phyloP scores from a whole-genome alignment of 2,888 invertebrate species.

The Pristionchus mayeri region DNA sequence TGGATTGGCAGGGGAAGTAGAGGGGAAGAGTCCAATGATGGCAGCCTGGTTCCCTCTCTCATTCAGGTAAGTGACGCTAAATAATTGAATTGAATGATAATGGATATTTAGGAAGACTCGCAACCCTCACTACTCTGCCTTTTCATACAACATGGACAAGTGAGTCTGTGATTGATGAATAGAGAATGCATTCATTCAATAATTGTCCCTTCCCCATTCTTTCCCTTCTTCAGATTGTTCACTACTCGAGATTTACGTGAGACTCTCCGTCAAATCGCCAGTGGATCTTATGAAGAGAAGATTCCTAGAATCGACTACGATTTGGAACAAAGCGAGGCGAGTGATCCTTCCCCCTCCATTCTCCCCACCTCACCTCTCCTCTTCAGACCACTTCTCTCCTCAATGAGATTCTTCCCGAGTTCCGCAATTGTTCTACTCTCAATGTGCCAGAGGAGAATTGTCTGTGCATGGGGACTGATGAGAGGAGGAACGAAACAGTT shows the following conservation, averaged over 20 bases:
- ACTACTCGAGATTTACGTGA: slow-evolving; percentile 44
- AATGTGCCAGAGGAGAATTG: slow-evolving; percentile 25
- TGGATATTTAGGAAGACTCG: neutral
- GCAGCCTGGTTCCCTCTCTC: slow-evolving; percentile 39
- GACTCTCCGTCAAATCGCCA: neutral
- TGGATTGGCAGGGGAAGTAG: neutral
- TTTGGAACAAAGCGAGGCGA: slow-evolving; percentile 32
- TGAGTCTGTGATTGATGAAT: neutral
- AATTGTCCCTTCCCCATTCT: neutral
- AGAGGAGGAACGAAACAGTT: slow-evolving; percentile 25
- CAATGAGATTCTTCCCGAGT: slow-evolving; percentile 1
- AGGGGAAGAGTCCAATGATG: slow-evolving; percentile 33
- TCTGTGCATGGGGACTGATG: slow-evolving; percentile 29
- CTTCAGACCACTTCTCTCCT: slow-evolving; percentile 30
- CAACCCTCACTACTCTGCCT: slow-evolving; percentile 5
- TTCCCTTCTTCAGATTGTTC: neutral
- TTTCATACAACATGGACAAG: slow-evolving; percentile 47
- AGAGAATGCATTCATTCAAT: neutral
- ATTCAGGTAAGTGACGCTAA: slow-evolving; percentile 14
- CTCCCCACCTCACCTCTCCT: neutral
- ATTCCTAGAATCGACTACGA: neutral
- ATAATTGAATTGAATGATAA: neutral
- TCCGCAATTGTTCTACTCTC: neutral
- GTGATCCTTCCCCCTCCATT: neutral
- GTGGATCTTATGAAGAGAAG: neutral